These are phyloP conservation scores for Leptestheria dahalacensis DNA, from an alignment of 1,140 invertebrate species.

Conservation along the genomic window DNA sequence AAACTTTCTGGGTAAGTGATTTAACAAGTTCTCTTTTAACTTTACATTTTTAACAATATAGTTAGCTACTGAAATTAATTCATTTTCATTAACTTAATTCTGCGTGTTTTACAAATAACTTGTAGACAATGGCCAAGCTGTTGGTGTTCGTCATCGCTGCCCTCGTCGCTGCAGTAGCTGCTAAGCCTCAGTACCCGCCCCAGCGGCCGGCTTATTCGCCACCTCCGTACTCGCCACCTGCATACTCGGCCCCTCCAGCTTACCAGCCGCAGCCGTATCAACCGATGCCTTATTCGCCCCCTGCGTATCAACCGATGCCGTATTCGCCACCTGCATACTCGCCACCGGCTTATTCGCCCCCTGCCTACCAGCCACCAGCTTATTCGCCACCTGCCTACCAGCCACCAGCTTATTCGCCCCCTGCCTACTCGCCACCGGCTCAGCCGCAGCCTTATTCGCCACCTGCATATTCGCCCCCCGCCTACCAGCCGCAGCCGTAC, in stretches of 20 bases:
- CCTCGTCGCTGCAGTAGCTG: background rate
- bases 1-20: background rate
- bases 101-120: no score
- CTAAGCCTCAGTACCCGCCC: background rate
- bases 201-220: no score
- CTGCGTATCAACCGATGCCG: background rate
- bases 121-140: no score
- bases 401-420: background rate
- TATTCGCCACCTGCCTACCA: background rate
- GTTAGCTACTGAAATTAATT: no score
- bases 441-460: background rate
- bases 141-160: background rate
- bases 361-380: background rate
- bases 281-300: background rate
- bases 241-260: background rate
- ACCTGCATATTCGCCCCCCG: background rate
- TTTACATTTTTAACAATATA: no score
- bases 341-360: background rate
- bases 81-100: no score
- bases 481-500: background rate
- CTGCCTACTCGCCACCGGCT: background rate
- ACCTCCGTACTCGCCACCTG: background rate
- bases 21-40: no score
- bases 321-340: background rate
- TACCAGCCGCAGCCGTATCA: background rate